Evolutionary conservation across 2,888 invertebrate species (phyloP).

Genomic region (Mellilla xanthometata): DNA sequence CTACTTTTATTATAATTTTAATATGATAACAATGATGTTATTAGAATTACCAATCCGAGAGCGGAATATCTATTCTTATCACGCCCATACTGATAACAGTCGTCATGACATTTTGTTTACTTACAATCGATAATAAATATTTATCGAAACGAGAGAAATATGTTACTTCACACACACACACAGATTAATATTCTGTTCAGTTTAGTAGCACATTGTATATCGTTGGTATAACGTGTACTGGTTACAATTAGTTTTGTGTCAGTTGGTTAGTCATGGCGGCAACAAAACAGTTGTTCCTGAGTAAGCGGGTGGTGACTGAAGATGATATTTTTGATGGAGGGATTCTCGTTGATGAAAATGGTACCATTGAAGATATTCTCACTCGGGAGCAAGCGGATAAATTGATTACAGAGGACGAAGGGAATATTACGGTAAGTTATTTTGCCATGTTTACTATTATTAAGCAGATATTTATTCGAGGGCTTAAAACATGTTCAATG

Average conservation of each 20-base stretch:
- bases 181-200: neutral
- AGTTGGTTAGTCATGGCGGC: slow-evolving; percentile 42
- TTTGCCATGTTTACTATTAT: slow-evolving; percentile 8
- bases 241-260: slow-evolving; percentile 31
- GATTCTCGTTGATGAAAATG: slow-evolving; percentile 82
- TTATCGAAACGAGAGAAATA: slow-evolving; percentile 15
- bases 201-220: slow-evolving; percentile 38
- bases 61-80: slow-evolving; percentile 14
- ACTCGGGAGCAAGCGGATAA: slow-evolving; percentile 69
- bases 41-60: neutral
- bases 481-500: too few relatives aligned
- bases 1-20: too few relatives aligned
- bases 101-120: slow-evolving; percentile 27
- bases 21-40: too few relatives aligned
- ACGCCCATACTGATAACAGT: slow-evolving; percentile 19
- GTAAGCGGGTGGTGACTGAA: slow-evolving; percentile 77
- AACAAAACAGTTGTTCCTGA: slow-evolving; percentile 66
- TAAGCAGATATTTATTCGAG: neutral
- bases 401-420: slow-evolving; percentile 66
- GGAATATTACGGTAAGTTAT: slow-evolving; percentile 81
- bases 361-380: slow-evolving; percentile 81
- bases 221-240: slow-evolving; percentile 28
- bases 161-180: too few relatives aligned
- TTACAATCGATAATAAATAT: slow-evolving; percentile 37
- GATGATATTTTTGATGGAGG: slow-evolving; percentile 80